Conservation (phyloP, 2,888 invertebrate species). For the Ochlodes sylvanus region DNA sequence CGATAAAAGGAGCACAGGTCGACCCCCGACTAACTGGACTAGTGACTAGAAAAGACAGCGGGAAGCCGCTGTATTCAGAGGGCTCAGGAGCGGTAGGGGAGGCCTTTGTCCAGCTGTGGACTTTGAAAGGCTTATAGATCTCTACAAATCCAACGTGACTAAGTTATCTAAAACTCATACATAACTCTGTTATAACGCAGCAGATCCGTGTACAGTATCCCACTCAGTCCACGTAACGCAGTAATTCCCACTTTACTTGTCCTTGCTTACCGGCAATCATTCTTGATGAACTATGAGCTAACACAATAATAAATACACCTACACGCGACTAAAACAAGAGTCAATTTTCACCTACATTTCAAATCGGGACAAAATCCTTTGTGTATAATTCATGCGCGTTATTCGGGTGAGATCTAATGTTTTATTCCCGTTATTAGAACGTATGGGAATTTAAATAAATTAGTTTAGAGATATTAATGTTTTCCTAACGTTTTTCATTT, state of each 20-base stretch:
- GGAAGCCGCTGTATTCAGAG: too few relatives aligned
- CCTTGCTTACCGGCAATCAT: slow-evolving; percentile 45
- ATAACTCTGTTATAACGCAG: slow-evolving; percentile 8
- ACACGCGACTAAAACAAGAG: slow-evolving; percentile 60
- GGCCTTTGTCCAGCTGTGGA: too few relatives aligned
- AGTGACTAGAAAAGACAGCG: too few relatives aligned
- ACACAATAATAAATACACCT: slow-evolving; percentile 53
- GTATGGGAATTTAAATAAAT: too few relatives aligned
- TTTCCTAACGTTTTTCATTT: too few relatives aligned
- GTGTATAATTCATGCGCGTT: slow-evolving; percentile 1
- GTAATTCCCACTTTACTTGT: slow-evolving; percentile 42
- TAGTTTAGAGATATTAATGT: too few relatives aligned
- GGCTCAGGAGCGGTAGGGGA: too few relatives aligned
- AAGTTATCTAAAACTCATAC: slow-evolving; percentile 18
- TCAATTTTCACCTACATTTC: slow-evolving; percentile 72
- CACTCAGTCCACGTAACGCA: slow-evolving; percentile 36
- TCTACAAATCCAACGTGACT: neutral
- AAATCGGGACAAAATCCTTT: slow-evolving; percentile 64
- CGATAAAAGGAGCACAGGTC: too few relatives aligned
- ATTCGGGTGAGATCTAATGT: neutral
- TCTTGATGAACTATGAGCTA: slow-evolving; percentile 52
- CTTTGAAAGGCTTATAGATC: too few relatives aligned
- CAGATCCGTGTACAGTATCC: slow-evolving; percentile 31
- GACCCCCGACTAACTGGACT: too few relatives aligned
- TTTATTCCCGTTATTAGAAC: neutral